A percentile compares a stretch with the other conserved stretches of the same genome.
Conservation (phyloP, 2,113 vertebrate genomes). For the Hystrix brachyura region DNA sequence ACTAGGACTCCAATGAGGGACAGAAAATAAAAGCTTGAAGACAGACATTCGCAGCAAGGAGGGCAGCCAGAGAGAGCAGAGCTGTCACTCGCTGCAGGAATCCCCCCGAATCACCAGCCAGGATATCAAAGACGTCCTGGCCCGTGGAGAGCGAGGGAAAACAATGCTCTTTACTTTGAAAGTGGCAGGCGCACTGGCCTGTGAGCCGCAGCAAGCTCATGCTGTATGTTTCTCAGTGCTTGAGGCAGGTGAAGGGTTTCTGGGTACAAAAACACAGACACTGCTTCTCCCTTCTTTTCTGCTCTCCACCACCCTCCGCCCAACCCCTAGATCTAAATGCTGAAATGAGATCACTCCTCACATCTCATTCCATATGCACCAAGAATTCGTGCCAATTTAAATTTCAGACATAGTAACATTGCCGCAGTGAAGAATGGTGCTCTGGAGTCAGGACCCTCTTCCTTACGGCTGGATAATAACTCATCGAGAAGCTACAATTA, state of each 20-base stretch:
- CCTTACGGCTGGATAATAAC: background rate
- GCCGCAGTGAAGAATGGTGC: background rate
- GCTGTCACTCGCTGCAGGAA: background rate
- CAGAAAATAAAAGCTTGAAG: constrained; percentile 74
- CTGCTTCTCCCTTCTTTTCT: background rate
- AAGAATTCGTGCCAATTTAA: background rate
- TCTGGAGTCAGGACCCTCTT: background rate
- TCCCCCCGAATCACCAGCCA: background rate
- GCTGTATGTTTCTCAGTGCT: fast-evolving
- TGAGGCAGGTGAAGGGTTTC: background rate
- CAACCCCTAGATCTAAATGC: background rate
- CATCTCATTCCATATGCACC: too few relatives aligned
- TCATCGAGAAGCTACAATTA: background rate
- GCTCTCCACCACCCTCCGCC: background rate
- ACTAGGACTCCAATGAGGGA: constrained; percentile 69
- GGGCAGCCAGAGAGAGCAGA: background rate
- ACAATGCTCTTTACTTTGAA: background rate
- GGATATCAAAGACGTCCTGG: background rate
- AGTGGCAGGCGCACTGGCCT: background rate
- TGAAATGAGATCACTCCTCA: background rate
- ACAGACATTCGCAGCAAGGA: constrained; percentile 42
- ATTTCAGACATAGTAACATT: background rate
- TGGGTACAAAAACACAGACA: fast-evolving
- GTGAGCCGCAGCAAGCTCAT: fast-evolving
- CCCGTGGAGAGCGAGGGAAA: background rate